A percentile compares a stretch with the other conserved stretches of the same genome.
Evolutionary conservation across 2,888 invertebrate species (phyloP).

Genomic region (Diarsia brunnea): DNA sequence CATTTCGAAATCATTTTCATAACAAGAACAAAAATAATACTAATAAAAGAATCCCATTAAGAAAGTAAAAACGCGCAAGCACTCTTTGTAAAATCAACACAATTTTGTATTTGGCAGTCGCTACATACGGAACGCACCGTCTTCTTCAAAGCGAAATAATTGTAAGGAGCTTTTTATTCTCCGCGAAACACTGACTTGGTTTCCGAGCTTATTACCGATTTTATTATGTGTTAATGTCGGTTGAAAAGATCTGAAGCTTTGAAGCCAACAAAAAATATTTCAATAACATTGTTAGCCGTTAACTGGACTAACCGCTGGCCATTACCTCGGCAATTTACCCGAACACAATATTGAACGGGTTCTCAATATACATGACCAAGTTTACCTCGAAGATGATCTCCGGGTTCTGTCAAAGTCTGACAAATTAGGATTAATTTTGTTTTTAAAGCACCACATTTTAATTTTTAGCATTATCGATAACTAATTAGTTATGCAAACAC

Average conservation of each 20-base stretch:
- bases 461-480: background rate
- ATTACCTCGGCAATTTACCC: slow-evolving; percentile 68
- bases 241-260: slow-evolving; percentile 58
- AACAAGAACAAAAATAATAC: background rate
- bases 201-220: slow-evolving; percentile 51
- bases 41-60: background rate
- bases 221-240: slow-evolving; percentile 65
- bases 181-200: slow-evolving; percentile 32
- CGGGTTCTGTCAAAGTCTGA: slow-evolving; percentile 52
- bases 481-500: slow-evolving; percentile 2
- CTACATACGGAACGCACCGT: background rate
- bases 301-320: slow-evolving; percentile 67
- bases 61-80: background rate
- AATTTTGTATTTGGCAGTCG: background rate
- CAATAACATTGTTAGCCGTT: slow-evolving; percentile 70
- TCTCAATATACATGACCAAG: slow-evolving; percentile 55
- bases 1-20: background rate
- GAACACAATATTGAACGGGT: slow-evolving; percentile 64
- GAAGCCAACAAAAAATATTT: slow-evolving; percentile 64
- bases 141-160: slow-evolving; percentile 37
- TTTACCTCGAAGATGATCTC: slow-evolving; percentile 1
- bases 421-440: background rate
- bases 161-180: slow-evolving; percentile 34
- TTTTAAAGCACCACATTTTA: background rate
- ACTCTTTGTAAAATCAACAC: background rate